A percentile compares a stretch with the other conserved stretches of the same genome.
These are phyloP conservation scores for Phyllotreta cruciferae DNA, from an alignment of 2,888 invertebrate species.

Conservation along the genomic window DNA sequence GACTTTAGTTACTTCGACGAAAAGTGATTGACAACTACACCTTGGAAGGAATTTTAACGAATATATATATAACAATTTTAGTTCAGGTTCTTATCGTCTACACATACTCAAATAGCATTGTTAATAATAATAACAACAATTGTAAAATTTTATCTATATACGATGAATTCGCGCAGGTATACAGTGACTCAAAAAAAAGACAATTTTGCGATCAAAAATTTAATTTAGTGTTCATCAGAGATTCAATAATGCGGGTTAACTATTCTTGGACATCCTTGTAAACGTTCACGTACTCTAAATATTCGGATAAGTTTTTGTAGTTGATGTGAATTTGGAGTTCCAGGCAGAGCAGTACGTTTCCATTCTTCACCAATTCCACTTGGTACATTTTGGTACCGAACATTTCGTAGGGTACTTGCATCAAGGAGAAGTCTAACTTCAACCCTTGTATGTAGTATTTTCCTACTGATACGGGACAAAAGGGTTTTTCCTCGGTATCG, in stretches of 20 bases:
- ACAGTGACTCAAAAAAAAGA: too few species aligned
- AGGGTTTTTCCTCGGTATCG: neutral
- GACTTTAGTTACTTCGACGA: too few species aligned
- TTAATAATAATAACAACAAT: too few species aligned
- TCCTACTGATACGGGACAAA: constrained; percentile 25
- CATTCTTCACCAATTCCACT: constrained; percentile 26
- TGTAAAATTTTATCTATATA: too few species aligned
- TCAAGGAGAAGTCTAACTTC: constrained; percentile 14
- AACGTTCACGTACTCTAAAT: neutral
- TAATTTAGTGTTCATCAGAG: too few species aligned
- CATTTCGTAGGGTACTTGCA: constrained; percentile 16
- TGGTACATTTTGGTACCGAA: constrained; percentile 19
- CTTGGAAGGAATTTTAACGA: too few species aligned
- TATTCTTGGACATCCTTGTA: neutral
- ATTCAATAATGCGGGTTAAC: neutral
- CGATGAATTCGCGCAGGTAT: too few species aligned
- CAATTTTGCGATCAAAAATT: too few species aligned
- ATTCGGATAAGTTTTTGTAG: constrained; percentile 5
- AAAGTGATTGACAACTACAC: too few species aligned
- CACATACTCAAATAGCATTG: too few species aligned
- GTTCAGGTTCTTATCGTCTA: too few species aligned
- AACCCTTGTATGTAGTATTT: constrained; percentile 21
- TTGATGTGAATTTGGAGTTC: constrained; percentile 2
- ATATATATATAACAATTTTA: too few species aligned
- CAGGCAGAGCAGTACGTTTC: constrained; percentile 16